phyloP scores from a whole-genome alignment of 2,888 invertebrate genomes.

The Napeogenes sylphis region DNA sequence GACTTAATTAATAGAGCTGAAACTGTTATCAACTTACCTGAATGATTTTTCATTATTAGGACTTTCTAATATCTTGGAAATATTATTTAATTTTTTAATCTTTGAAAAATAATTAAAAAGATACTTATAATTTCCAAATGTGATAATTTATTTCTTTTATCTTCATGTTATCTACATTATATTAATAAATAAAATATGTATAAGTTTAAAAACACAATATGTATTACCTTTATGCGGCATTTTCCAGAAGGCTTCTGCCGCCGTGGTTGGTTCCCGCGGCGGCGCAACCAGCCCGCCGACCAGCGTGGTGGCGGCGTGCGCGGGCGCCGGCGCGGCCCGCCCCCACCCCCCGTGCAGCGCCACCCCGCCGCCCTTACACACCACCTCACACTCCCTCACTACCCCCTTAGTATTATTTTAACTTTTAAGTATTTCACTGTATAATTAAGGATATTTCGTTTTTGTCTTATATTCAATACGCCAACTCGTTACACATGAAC shows the following conservation, averaged over 20 bases:
- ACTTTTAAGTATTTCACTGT: background rate
- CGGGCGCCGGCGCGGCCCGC: slow-evolving; percentile 79
- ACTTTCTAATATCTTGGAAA: no score
- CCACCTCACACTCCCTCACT: slow-evolving; percentile 38
- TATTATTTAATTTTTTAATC: no score
- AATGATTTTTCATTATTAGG: no score
- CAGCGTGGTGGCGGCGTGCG: slow-evolving; percentile 78
- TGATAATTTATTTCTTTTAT: background rate
- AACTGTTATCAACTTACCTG: no score
- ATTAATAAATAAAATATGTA: background rate
- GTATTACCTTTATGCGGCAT: slow-evolving; percentile 90
- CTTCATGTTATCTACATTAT: background rate
- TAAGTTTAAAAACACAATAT: no score
- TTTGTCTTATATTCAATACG: slow-evolving; percentile 16
- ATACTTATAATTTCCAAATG: background rate
- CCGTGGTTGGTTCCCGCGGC: slow-evolving; percentile 84
- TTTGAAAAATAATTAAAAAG: no score
- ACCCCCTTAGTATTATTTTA: slow-evolving; percentile 4
- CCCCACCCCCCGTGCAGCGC: slow-evolving; percentile 79
- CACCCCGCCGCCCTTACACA: slow-evolving; percentile 61
- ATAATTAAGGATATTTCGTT: no score
- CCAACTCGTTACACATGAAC: slow-evolving; percentile 33
- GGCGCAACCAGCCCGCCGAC: slow-evolving; percentile 82
- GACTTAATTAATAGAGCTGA: no score
- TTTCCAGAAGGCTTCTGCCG: slow-evolving; percentile 88